phyloP scores from a whole-genome alignment of 2,797 vertebrate genomes.

The Carcharodon carcharias region DNA sequence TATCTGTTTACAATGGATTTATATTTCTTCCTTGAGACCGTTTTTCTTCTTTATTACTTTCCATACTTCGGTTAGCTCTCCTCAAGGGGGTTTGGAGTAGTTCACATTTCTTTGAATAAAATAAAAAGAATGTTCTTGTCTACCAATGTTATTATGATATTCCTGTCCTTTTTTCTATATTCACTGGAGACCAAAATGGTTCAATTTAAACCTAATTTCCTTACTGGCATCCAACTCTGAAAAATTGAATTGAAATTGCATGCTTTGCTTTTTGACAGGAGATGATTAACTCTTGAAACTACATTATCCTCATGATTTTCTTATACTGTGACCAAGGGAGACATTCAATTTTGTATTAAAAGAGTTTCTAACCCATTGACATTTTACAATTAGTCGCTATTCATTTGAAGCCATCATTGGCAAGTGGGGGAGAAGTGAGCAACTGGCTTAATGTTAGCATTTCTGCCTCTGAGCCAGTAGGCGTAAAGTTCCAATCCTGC shows the following conservation, averaged over 20 bases:
- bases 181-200: constrained; percentile 22
- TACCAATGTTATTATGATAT: background rate
- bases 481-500: background rate
- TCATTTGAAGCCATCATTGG: background rate
- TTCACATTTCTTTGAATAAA: constrained; percentile 8
- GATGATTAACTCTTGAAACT: constrained; percentile 12
- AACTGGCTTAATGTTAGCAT: background rate
- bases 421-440: background rate
- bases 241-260: background rate
- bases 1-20: background rate
- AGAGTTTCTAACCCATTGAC: background rate
- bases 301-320: background rate
- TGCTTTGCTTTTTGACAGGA: background rate
- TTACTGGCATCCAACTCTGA: background rate
- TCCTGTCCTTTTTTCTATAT: background rate
- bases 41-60: background rate
- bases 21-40: background rate
- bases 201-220: background rate
- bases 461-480: background rate
- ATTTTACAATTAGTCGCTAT: background rate
- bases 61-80: background rate
- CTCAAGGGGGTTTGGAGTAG: background rate
- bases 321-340: background rate
- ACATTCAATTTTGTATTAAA: constrained; percentile 13
- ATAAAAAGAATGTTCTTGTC: constrained; percentile 19